Evolutionary conservation across 2,888 invertebrate genomes (phyloP), one percentile per base, ranked within the genome.

Genomic region (Trichogramma evanescens): DNA sequence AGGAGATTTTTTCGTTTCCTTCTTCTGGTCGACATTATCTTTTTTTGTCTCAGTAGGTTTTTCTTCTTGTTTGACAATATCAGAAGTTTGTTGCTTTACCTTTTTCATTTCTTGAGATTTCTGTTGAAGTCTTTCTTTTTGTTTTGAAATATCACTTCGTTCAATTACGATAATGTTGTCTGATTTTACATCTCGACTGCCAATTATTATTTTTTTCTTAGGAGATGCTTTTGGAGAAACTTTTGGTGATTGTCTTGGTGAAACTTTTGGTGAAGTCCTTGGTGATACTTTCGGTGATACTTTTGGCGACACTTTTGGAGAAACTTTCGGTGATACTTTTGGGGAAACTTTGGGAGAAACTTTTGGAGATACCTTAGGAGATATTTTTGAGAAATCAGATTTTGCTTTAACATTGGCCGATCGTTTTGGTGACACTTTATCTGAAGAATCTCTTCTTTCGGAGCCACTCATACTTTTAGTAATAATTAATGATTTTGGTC

Each of bases 1-100:
- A 0, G 89, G 87, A 0, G 89, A 55, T 63, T 74, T 75, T 54
- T 69, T 72, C 6, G 59, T n/a, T 6, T 72, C 72, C 61, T 72
- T 70, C 52, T 63, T 66, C n/a, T 52, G 10, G 26, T 63, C 60
- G n/a, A 2, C 65, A 63, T 13, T 59, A 10, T 46, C 10, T 63
- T 66, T 58, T 61, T 63, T 62, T 8, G 44, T 5, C 38, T 69
- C 65, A 48, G 54, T 4, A 51, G 52, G 1, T 51, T 57, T n/a
- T 58, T 66, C 59, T 62, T 66, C 51, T 70, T 72, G 70, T 66
- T 67, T 65, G 7, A 50, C 40, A 43, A 43, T 7, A 40, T 57
- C 57, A 4, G 41, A 5, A 5, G 44, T 38, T 38, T 50, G 10
- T 10, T 61, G 42, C 38, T 9, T 26, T 5, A 65, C 53, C 63